Evolutionary conservation across 2,888 invertebrate species (phyloP).

Genomic region (Oligia fasciuncula): DNA sequence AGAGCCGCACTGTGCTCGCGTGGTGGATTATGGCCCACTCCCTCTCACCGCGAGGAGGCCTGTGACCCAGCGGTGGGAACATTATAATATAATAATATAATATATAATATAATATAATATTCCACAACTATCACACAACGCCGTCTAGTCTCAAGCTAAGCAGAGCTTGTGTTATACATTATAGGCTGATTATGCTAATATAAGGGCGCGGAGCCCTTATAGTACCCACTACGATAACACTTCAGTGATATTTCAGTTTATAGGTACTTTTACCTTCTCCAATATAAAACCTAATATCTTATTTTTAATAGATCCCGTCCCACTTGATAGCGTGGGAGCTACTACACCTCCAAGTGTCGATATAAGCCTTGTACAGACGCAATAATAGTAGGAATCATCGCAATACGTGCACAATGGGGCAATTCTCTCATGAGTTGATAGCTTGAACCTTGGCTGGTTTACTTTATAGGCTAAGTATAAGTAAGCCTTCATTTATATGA

Average conservation of each 20-base stretch:
- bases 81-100: too few relatives aligned
- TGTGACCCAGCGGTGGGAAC: too few relatives aligned
- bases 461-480: conserved; percentile 45
- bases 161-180: too few relatives aligned
- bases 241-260: neutral
- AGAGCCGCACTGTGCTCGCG: neutral
- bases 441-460: conserved; percentile 49
- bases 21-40: too few relatives aligned
- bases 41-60: too few relatives aligned
- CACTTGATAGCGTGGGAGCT: conserved; percentile 29
- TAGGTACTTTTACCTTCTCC: neutral
- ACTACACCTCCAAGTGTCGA: conserved; percentile 32
- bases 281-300: conserved; percentile 1
- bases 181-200: too few relatives aligned
- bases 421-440: conserved; percentile 56
- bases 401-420: conserved; percentile 54
- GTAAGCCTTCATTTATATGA: conserved; percentile 46
- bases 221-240: neutral
- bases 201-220: neutral
- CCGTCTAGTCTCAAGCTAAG: too few relatives aligned
- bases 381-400: conserved; percentile 21
- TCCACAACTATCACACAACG: too few relatives aligned
- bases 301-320: neutral
- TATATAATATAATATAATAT: too few relatives aligned
- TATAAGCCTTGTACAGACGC: conserved; percentile 39